Percentiles rank a stretch among this genome's conserved stretches.
Evolutionary conservation across 1,140 invertebrate genomes (phyloP).

Genomic region (Platyscapa corneri): DNA sequence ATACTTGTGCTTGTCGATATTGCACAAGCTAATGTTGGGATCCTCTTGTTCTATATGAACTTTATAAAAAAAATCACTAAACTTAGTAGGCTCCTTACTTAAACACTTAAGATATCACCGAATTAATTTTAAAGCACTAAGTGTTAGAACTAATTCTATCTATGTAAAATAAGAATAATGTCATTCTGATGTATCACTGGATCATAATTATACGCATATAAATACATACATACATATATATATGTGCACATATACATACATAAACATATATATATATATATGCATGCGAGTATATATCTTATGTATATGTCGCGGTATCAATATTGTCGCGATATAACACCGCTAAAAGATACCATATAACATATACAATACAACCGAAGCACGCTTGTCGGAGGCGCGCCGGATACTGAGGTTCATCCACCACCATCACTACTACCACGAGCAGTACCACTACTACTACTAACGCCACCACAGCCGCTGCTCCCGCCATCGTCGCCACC

Average conservation of each 20-base stretch:
- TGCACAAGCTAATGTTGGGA: not conserved
- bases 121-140: not conserved
- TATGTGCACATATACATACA: no score
- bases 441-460: slow-evolving; percentile 52
- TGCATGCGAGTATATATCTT: not conserved
- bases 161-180: not conserved
- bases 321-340: slow-evolving; percentile 3
- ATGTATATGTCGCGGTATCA: not conserved
- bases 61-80: slow-evolving; percentile 30
- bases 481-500: slow-evolving; percentile 24
- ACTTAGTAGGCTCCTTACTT: not conserved
- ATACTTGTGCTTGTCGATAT: not conserved
- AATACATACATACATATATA: not conserved
- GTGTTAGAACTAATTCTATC: not conserved
- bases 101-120: slow-evolving; percentile 17
- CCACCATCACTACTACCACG: slow-evolving; percentile 59
- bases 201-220: not conserved
- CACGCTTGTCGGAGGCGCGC: slow-evolving; percentile 74
- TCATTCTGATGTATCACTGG: not conserved
- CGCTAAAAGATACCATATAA: slow-evolving; percentile 11
- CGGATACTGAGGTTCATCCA: slow-evolving; percentile 74
- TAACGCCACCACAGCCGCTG: slow-evolving; percentile 54
- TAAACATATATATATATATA: not conserved
- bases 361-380: slow-evolving; percentile 60
- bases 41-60: not conserved